Conservation (phyloP, 1,140 invertebrate genomes). For the Aphaenogaster ashmeadi region DNA sequence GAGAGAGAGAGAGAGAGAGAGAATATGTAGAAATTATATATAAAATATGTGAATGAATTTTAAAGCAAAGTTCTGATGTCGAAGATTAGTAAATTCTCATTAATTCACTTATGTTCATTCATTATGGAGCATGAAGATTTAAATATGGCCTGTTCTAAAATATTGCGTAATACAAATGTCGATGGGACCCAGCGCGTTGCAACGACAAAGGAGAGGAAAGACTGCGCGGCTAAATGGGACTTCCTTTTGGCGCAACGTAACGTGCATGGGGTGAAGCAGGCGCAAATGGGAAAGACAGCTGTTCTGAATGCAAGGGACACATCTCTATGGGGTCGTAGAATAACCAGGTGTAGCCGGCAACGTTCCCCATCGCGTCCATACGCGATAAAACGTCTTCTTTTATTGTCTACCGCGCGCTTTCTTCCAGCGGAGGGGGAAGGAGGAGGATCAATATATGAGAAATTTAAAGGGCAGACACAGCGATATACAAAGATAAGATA, state of each 20-base stretch:
- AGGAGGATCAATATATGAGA: slow-evolving; percentile 44
- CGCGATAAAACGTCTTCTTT: slow-evolving; percentile 37
- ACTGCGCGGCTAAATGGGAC: slow-evolving; percentile 18
- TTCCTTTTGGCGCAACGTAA: slow-evolving; percentile 34
- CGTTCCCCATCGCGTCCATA: slow-evolving; percentile 4
- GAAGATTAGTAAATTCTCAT: neutral
- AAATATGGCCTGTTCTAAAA: neutral
- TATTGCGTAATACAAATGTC: slow-evolving; percentile 7
- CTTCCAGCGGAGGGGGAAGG: neutral
- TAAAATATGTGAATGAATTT: neutral
- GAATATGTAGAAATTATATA: neutral
- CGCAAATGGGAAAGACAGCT: slow-evolving; percentile 77
- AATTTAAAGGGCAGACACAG: slow-evolving; percentile 61
- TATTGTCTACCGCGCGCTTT: slow-evolving; percentile 11
- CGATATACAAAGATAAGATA: slow-evolving; percentile 24
- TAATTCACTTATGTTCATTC: neutral
- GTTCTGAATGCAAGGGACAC: slow-evolving; percentile 76
- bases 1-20: no score
- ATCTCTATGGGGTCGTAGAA: slow-evolving; percentile 76
- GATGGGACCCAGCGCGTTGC: neutral
- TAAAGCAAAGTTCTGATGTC: neutral
- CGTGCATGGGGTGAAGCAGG: slow-evolving; percentile 25
- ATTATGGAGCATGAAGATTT: neutral
- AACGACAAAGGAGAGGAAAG: neutral
- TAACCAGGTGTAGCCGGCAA: slow-evolving; percentile 79